Percentiles rank a stretch among this genome's conserved stretches.
Conservation (phyloP, 1,140 invertebrate genomes). For the Drosophila sturtevanti region DNA sequence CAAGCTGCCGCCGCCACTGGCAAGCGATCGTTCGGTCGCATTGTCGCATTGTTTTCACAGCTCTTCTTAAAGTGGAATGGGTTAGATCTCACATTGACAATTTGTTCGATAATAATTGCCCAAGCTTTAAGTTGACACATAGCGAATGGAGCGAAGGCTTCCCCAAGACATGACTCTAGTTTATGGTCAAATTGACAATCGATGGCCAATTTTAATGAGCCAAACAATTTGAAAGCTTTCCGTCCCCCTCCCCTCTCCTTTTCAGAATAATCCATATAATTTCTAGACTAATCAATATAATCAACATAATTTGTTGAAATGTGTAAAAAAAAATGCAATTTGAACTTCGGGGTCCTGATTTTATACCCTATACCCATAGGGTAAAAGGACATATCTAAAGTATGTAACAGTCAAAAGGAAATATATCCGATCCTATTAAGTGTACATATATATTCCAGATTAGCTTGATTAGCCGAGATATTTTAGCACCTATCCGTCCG, state of each 20-base stretch:
- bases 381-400: no score
- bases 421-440: no score
- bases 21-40: constrained; percentile 23
- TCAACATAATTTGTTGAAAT: no score
- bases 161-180: neutral
- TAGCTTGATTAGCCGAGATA: no score
- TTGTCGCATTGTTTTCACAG: constrained; percentile 78
- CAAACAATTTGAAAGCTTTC: neutral
- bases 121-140: constrained; percentile 75
- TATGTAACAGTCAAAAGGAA: no score
- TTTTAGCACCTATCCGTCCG: no score
- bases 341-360: no score
- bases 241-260: neutral
- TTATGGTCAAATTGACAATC: constrained; percentile 39
- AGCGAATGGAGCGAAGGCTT: constrained; percentile 11
- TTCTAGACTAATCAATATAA: no score
- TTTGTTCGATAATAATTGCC: constrained; percentile 83
- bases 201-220: neutral
- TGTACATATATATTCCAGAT: no score
- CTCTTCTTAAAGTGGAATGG: constrained; percentile 32
- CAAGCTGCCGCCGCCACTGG: neutral
- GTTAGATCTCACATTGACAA: constrained; percentile 64
- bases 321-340: no score
- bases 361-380: no score
- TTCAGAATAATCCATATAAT: no score